Conservation (phyloP, 2,113 vertebrate genomes). For the Beaufortia kweichowensis region DNA sequence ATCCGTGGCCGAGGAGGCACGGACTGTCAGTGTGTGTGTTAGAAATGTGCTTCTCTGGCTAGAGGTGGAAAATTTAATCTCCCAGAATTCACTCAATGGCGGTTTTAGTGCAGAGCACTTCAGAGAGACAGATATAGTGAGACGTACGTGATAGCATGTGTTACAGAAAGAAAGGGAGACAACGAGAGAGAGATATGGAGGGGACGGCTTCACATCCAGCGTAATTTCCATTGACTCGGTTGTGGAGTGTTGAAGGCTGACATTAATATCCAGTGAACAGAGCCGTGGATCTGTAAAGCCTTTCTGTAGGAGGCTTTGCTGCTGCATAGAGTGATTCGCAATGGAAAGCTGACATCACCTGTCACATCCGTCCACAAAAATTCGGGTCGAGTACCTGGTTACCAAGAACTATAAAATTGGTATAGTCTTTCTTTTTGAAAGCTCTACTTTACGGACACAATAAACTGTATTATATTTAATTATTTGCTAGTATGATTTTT, state of each 20-base stretch:
- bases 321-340: background rate
- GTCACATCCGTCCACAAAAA: background rate
- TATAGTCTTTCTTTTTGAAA: background rate
- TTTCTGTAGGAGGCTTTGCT: slow-evolving; percentile 3
- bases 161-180: slow-evolving; percentile 21
- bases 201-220: background rate
- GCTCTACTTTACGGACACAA: background rate
- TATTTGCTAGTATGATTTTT: too few species aligned
- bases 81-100: slow-evolving; percentile 15
- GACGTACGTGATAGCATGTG: slow-evolving; percentile 14
- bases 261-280: slow-evolving; percentile 32
- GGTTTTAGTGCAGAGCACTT: slow-evolving; percentile 24
- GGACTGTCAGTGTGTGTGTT: slow-evolving; percentile 33
- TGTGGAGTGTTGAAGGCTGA: slow-evolving; percentile 21
- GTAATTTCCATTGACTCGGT: slow-evolving; percentile 4
- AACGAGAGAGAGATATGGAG: slow-evolving; percentile 15
- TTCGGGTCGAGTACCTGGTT: slow-evolving; percentile 12
- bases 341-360: slow-evolving; percentile 4
- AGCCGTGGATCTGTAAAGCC: slow-evolving; percentile 17
- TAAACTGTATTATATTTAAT: background rate
- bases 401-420: background rate
- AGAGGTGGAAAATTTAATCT: slow-evolving; percentile 4
- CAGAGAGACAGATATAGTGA: slow-evolving; percentile 13
- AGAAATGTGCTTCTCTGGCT: slow-evolving; percentile 1
- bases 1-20: slow-evolving; percentile 24